phyloP scores from a whole-genome alignment of 2,888 invertebrate genomes.

The Meandrusa payeni region DNA sequence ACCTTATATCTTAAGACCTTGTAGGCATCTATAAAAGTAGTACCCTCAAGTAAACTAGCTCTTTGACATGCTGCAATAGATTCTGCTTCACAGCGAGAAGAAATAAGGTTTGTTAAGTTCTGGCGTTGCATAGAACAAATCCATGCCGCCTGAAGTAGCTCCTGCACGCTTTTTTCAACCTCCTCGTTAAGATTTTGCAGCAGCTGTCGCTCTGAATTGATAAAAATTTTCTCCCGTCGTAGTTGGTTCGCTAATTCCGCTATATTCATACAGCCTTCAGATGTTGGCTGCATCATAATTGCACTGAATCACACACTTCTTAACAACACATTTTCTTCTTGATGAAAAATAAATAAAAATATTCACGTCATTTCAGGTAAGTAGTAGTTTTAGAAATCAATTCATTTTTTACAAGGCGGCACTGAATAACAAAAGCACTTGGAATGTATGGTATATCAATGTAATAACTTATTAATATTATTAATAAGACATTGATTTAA shows the following conservation, averaged over 20 bases:
- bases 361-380: conserved; percentile 31
- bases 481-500: not conserved
- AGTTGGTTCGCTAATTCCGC: conserved; percentile 82
- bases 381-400: conserved; percentile 24
- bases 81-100: conserved; percentile 87
- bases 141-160: conserved; percentile 89
- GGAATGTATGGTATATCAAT: too few species aligned
- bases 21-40: conserved; percentile 89
- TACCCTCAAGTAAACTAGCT: conserved; percentile 62
- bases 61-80: conserved; percentile 89
- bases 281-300: conserved; percentile 72
- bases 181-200: conserved; percentile 89
- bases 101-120: conserved; percentile 88
- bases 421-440: conserved; percentile 8
- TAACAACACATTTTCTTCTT: conserved; percentile 34
- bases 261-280: conserved; percentile 74
- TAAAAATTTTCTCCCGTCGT: conserved; percentile 92
- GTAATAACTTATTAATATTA: too few species aligned
- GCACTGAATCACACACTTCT: conserved; percentile 33
- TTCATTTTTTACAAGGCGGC: conserved; percentile 23
- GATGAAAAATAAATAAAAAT: conserved; percentile 25
- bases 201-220: conserved; percentile 91
- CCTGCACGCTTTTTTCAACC: conserved; percentile 79
- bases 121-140: conserved; percentile 92
- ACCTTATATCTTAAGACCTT: conserved; percentile 92